phyloP scores from a whole-genome alignment of 2,888 invertebrate genomes.

The Brachypterus glaber region DNA sequence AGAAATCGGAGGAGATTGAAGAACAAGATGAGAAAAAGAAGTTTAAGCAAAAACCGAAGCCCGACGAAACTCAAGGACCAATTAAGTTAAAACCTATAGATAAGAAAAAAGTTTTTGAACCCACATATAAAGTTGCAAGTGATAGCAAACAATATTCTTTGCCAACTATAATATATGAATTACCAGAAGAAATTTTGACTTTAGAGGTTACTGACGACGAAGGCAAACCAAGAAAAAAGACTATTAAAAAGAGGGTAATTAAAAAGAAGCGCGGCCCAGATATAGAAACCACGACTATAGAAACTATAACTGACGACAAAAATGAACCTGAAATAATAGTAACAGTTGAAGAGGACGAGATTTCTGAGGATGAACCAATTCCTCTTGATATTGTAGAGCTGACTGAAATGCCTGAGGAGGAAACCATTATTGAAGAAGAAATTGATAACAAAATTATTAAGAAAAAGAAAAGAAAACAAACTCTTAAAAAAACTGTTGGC shows the following conservation, averaged over 20 bases:
- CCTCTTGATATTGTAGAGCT: slow-evolving; percentile 15
- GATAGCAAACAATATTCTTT: slow-evolving; percentile 25
- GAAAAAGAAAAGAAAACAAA: slow-evolving; percentile 40
- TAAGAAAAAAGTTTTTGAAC: slow-evolving; percentile 31
- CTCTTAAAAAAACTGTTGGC: slow-evolving; percentile 40
- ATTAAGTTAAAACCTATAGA: slow-evolving; percentile 24
- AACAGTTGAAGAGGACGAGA: slow-evolving; percentile 17
- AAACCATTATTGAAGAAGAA: slow-evolving; percentile 29
- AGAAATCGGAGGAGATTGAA: slow-evolving; percentile 29
- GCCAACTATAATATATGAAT: slow-evolving; percentile 25
- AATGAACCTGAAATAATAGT: slow-evolving; percentile 26
- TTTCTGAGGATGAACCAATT: background rate
- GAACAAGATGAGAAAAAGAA: slow-evolving; percentile 29
- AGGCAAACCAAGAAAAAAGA: slow-evolving; percentile 26
- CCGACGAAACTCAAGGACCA: slow-evolving; percentile 22
- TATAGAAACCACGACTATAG: slow-evolving; percentile 29
- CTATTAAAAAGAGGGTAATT: slow-evolving; percentile 24
- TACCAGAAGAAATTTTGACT: slow-evolving; percentile 32
- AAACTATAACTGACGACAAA: slow-evolving; percentile 22
- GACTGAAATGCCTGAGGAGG: slow-evolving; percentile 29
- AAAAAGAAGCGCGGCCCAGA: slow-evolving; percentile 27
- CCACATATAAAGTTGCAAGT: slow-evolving; percentile 19
- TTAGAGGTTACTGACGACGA: slow-evolving; percentile 17
- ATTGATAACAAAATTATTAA: slow-evolving; percentile 25
- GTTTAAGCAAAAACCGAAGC: slow-evolving; percentile 28